A percentile compares a stretch with the other conserved stretches of the same genome.
These are phyloP conservation scores for Leucosticte australis DNA, from an alignment of 2,113 vertebrate species.

Conservation along the genomic window DNA sequence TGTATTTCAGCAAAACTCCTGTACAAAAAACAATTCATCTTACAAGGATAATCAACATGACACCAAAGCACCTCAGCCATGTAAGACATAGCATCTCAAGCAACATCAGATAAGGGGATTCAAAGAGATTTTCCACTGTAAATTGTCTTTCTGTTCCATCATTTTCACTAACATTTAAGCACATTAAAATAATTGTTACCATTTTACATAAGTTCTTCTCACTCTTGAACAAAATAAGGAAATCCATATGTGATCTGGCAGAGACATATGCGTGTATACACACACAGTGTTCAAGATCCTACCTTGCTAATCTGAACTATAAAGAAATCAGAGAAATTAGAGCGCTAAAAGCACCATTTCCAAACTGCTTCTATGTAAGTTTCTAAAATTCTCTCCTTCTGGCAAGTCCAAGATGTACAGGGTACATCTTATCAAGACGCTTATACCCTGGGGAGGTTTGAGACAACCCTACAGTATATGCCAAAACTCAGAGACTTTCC, in stretches of 20 bases:
- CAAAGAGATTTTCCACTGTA: neutral
- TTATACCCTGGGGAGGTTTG: neutral
- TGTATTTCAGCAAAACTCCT: neutral
- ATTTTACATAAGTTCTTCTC: neutral
- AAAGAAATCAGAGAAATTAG: neutral
- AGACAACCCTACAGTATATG: neutral
- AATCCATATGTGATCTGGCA: neutral
- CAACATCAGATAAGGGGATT: neutral
- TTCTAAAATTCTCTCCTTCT: neutral
- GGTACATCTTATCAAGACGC: neutral
- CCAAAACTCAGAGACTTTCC: neutral
- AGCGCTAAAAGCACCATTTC: neutral
- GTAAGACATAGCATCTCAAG: neutral
- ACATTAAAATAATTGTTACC: neutral
- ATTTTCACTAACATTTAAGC: neutral
- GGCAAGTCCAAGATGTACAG: neutral
- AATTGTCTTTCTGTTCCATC: neutral
- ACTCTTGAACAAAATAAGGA: neutral
- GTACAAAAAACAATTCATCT: neutral
- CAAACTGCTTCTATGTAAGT: neutral
- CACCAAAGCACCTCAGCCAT: neutral
- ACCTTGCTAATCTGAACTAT: neutral
- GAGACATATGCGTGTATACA: neutral
- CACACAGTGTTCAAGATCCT: neutral
- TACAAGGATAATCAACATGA: neutral